Base-by-base conservation (phyloP, 2,888 invertebrate species). In the Siphlonurus alternatus region DNA sequence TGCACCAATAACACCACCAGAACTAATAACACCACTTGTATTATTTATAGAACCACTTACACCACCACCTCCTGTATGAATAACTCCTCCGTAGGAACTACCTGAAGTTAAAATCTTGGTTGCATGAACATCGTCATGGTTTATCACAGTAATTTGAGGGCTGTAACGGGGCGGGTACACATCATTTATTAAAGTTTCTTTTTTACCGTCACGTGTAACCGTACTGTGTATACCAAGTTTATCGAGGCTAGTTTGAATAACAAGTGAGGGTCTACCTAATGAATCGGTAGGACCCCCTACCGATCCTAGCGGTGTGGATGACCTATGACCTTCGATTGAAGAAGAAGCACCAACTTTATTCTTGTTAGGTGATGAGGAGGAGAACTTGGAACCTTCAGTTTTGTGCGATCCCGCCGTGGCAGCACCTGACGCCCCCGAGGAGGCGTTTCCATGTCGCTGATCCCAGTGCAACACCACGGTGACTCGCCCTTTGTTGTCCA, bases 391-490 rank as follows among this genome's bases (percentile, higher is more conserved):
- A 70, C 79, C 72, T 72, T 72, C 82, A 80, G 73, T 81, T 83
- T 77, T 83, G 87, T 74, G 70, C 67, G 66, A 69, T 63, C 66
- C 67, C 71, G 70, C 72, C 90, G 86, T 54, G 25, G 64, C 62
- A 53, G 66, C 72, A n/a, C n/a, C n/a, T n/a, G n/a, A n/a, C n/a
- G n/a, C n/a, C 70, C 66, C 71, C 70, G 63, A 72, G 65, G 65
- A 70, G 67, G 66, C 62, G 63, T 63, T 72, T 10, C 22, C 68
- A 67, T 71, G 70, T 72, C 90, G 86, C 81, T 92, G 93, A 82
- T 94, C 94, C 94, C 94, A 94, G 80, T 94, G 93, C 77, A 94
- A 82, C 76, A 94, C 93, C 81, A 94, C 93, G 74, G 94, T 94
- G 81, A 94, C 91, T 77, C 93, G 88, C 77, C 93, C 94, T 82